These are phyloP conservation scores for Nasonia oneida DNA, from an alignment of 2,888 invertebrate species.

Conservation along the genomic window DNA sequence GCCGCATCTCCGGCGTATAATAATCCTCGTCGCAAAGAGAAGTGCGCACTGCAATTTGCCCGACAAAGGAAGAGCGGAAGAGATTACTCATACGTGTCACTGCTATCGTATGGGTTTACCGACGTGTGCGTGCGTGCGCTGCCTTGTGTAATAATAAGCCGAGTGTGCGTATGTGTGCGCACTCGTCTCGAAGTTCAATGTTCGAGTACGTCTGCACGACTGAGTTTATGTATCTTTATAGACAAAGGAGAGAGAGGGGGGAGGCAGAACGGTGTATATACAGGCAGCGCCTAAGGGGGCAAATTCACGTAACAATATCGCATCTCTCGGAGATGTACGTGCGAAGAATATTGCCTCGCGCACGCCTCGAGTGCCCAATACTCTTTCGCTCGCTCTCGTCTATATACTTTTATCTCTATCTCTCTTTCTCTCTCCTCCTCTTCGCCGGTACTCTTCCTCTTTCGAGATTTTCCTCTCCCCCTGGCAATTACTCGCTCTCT, in stretches of 20 bases:
- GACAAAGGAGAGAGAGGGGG: constrained; percentile 34
- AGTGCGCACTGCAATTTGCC: constrained; percentile 39
- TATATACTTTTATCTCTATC: constrained; percentile 3
- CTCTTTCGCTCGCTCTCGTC: constrained; percentile 63
- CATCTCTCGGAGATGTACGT: constrained; percentile 66
- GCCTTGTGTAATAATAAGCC: background rate
- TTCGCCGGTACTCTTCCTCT: background rate
- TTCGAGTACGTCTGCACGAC: constrained; percentile 26
- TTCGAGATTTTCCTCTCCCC: background rate
- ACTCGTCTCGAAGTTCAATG: constrained; percentile 19
- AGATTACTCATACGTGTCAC: constrained; percentile 42
- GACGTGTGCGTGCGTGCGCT: background rate
- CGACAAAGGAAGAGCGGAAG: constrained; percentile 25
- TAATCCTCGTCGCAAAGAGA: constrained; percentile 22
- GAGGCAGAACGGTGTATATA: background rate
- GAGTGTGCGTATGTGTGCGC: background rate
- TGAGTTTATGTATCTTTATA: constrained; percentile 18
- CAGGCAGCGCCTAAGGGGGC: constrained; percentile 10
- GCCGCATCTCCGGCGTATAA: constrained; percentile 6
- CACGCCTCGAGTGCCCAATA: constrained; percentile 60
- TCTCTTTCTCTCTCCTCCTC: background rate
- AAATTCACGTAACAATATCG: constrained; percentile 67
- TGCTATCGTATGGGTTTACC: constrained; percentile 17
- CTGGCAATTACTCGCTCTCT: background rate
- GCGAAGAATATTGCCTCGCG: constrained; percentile 65